A percentile compares a stretch with the other conserved stretches of the same genome.
These are phyloP conservation scores for Monochamus saltuarius DNA, from an alignment of 1,140 invertebrate species.

Conservation along the genomic window DNA sequence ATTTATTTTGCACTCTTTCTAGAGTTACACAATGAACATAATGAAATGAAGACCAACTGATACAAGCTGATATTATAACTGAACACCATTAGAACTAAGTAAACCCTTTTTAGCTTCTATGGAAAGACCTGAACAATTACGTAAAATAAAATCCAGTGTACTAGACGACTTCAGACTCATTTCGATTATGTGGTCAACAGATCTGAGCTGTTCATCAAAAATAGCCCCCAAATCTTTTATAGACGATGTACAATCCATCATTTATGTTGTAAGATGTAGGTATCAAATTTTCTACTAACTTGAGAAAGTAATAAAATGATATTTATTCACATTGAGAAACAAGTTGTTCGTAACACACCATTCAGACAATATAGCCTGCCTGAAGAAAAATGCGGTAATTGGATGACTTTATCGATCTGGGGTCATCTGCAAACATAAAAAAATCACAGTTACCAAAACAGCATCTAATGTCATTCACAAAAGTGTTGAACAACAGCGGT, in stretches of 20 bases:
- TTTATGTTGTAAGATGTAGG: no score
- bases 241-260: no score
- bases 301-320: no score
- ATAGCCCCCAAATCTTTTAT: no score
- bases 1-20: no score
- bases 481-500: constrained; percentile 7
- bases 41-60: constrained; percentile 2
- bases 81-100: not conserved
- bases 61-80: not conserved
- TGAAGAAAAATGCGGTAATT: not conserved
- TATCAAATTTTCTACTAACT: no score
- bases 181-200: not conserved
- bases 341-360: not conserved
- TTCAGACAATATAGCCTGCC: not conserved
- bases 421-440: constrained; percentile 9
- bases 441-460: constrained; percentile 7
- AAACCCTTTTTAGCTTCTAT: constrained; percentile 2
- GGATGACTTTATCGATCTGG: not conserved
- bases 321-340: not conserved
- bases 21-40: not conserved
- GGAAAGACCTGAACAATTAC: constrained; percentile 8
- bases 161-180: not conserved
- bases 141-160: not conserved
- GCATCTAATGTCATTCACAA: constrained; percentile 7
- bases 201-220: no score